Percentiles rank a stretch among this genome's conserved stretches.
These are phyloP conservation scores for Eurytoma adleriae DNA, from an alignment of 2,888 invertebrate genomes.

Conservation along the genomic window DNA sequence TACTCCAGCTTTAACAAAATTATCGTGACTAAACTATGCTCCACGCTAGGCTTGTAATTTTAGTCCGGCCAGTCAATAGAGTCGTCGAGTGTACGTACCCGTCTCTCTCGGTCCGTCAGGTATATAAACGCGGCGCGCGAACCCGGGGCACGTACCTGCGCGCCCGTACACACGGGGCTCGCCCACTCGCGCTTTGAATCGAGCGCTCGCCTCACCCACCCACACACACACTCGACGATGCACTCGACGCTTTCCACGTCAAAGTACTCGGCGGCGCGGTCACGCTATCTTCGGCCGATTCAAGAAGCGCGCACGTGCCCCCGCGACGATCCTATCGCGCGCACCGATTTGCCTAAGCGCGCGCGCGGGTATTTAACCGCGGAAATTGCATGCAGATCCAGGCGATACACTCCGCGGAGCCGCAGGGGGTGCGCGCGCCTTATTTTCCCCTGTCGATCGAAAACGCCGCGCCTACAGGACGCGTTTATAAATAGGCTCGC, in stretches of 20 bases:
- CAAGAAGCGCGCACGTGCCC: constrained; percentile 29
- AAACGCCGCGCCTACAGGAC: no score
- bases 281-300: constrained; percentile 45
- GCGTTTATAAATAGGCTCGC: no score
- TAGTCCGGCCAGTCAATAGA: constrained; percentile 39
- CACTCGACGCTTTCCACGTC: constrained; percentile 37
- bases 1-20: not conserved
- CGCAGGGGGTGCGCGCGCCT: no score
- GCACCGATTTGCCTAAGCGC: constrained; percentile 41
- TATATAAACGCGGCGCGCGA: not conserved
- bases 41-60: constrained; percentile 33
- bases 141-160: not conserved
- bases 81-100: constrained; percentile 24
- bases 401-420: no score
- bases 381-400: constrained; percentile 35
- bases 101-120: not conserved
- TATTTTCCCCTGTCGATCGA: no score
- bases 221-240: not conserved
- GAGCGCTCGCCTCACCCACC: not conserved
- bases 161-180: not conserved
- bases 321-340: not conserved
- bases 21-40: constrained; percentile 8
- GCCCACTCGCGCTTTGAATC: not conserved
- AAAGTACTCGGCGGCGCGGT: constrained; percentile 24
- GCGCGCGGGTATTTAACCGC: constrained; percentile 38